Evolutionary conservation across 2,797 vertebrate species (phyloP).

Genomic region (Synaphobranchus kaupii): DNA sequence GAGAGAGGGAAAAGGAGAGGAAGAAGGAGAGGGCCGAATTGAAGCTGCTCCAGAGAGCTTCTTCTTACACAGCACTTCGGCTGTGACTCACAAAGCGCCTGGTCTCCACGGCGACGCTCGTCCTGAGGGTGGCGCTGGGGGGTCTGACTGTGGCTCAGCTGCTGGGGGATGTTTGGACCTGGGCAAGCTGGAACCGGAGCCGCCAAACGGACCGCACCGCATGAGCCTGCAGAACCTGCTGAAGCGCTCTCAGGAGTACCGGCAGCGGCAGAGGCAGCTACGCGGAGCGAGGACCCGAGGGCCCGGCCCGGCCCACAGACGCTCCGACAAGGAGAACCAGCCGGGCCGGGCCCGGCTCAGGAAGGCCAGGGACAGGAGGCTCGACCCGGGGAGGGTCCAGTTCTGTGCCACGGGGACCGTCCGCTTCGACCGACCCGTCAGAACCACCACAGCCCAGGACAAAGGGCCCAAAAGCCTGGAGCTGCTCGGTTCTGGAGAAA

Average conservation of each 20-base stretch:
- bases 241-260: conserved; percentile 88
- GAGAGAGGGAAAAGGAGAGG: not conserved
- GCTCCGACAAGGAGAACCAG: conserved; percentile 89
- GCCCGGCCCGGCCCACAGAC: conserved; percentile 59
- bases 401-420: not conserved
- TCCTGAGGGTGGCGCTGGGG: conserved; percentile 56
- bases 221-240: conserved; percentile 88
- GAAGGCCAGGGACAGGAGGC: conserved; percentile 52
- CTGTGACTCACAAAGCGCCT: conserved; percentile 53
- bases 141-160: conserved; percentile 44
- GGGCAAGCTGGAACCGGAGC: conserved; percentile 30
- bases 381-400: conserved; percentile 14
- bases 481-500: not conserved
- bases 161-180: conserved; percentile 52
- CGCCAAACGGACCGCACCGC: conserved; percentile 67
- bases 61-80: conserved; percentile 56
- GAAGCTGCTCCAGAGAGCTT: conserved; percentile 26
- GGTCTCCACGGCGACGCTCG: conserved; percentile 70
- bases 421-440: not conserved
- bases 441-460: not conserved
- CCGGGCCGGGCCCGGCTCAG: conserved; percentile 49
- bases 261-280: conserved; percentile 70
- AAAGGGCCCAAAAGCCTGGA: not conserved
- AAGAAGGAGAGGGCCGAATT: not conserved
- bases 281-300: conserved; percentile 56